A percentile compares a stretch with the other conserved stretches of the same genome.
phyloP scores from a whole-genome alignment of 1,140 invertebrate genomes.

The Triops longicaudatus region DNA sequence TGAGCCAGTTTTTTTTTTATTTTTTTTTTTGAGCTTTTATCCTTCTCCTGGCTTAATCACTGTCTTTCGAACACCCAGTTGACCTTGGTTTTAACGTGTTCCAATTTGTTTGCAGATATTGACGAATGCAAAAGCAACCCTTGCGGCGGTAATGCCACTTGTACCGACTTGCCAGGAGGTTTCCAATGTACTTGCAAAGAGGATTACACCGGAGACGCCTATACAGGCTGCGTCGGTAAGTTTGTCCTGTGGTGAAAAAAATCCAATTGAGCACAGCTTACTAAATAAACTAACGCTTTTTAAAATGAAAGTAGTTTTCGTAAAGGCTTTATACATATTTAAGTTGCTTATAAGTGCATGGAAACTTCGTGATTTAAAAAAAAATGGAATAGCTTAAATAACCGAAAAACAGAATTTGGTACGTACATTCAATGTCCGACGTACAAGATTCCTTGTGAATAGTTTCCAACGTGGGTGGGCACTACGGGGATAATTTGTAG shows the following conservation, averaged over 20 bases:
- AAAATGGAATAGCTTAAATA: too few species aligned
- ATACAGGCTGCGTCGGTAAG: slow-evolving; percentile 62
- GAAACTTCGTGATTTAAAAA: not conserved
- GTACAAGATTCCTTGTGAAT: too few species aligned
- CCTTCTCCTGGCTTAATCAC: slow-evolving; percentile 39
- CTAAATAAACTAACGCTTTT: too few species aligned
- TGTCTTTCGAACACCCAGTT: slow-evolving; percentile 30
- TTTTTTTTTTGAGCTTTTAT: slow-evolving; percentile 39
- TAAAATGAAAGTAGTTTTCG: too few species aligned
- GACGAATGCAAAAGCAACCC: slow-evolving; percentile 79
- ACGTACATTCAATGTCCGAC: too few species aligned
- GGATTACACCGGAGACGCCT: slow-evolving; percentile 76
- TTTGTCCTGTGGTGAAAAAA: too few species aligned
- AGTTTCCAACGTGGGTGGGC: not conserved
- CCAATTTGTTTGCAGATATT: slow-evolving; percentile 54
- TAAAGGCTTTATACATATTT: too few species aligned
- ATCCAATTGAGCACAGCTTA: too few species aligned
- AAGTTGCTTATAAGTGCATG: too few species aligned
- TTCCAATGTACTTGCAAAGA: slow-evolving; percentile 71
- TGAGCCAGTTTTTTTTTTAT: slow-evolving; percentile 33
- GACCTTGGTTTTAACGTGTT: slow-evolving; percentile 19
- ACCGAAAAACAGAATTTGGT: too few species aligned
- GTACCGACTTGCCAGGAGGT: slow-evolving; percentile 76
- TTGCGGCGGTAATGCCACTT: slow-evolving; percentile 74
- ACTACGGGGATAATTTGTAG: not conserved